Evolutionary conservation across 2,113 vertebrate genomes (phyloP).

Genomic region (Oxygymnocypris stewartii): DNA sequence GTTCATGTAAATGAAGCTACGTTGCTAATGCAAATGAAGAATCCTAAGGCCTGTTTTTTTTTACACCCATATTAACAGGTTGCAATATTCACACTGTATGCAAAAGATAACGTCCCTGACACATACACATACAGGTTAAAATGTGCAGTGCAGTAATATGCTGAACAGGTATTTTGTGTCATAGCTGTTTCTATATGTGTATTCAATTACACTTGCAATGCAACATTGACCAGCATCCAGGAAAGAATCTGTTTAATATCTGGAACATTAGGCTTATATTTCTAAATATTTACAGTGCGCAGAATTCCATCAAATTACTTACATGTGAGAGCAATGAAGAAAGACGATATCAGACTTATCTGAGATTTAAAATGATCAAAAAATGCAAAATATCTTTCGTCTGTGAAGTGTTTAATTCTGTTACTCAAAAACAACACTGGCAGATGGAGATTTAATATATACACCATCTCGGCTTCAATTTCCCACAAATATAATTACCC

Average conservation of each 20-base stretch:
- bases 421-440: neutral
- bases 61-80: neutral
- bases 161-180: neutral
- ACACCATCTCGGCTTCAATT: neutral
- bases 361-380: too few species aligned
- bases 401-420: neutral
- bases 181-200: neutral
- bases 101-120: neutral
- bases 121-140: neutral
- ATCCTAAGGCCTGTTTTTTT: neutral
- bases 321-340: neutral
- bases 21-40: neutral
- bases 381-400: too few species aligned
- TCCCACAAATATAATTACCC: neutral
- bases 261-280: neutral
- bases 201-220: neutral
- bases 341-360: neutral
- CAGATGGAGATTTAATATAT: neutral
- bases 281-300: neutral
- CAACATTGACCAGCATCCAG: neutral
- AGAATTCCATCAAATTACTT: neutral
- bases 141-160: neutral
- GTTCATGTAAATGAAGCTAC: neutral
- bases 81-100: neutral
- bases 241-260: neutral